Evolutionary conservation across 2,888 invertebrate species (phyloP).

Genomic region (Plagodis pulveraria): DNA sequence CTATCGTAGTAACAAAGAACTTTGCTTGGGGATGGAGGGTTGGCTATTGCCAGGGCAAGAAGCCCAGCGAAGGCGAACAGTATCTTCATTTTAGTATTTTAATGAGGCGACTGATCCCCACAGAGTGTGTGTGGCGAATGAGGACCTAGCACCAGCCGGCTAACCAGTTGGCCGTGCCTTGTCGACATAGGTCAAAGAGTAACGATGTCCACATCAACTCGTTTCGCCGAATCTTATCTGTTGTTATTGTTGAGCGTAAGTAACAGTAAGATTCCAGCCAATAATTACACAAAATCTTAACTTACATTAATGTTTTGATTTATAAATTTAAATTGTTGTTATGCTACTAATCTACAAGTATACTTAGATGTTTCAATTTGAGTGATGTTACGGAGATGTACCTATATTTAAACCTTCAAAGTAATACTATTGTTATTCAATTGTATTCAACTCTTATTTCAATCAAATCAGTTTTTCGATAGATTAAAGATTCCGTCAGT

Average conservation of each 20-base stretch:
- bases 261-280: constrained; percentile 9
- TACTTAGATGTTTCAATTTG: too few relatives aligned
- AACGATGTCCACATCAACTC: constrained; percentile 53
- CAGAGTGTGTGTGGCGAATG: constrained; percentile 69
- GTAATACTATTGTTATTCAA: too few relatives aligned
- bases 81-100: constrained; percentile 56
- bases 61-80: constrained; percentile 60
- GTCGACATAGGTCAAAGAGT: constrained; percentile 60
- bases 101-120: constrained; percentile 61
- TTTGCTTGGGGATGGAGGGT: constrained; percentile 80
- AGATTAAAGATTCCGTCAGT: too few relatives aligned
- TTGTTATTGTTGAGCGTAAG: constrained; percentile 38
- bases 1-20: constrained; percentile 90
- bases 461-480: too few relatives aligned
- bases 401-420: too few relatives aligned
- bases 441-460: too few relatives aligned
- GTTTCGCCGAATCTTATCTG: constrained; percentile 57
- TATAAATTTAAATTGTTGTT: constrained; percentile 4
- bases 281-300: not conserved
- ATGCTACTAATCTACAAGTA: not conserved
- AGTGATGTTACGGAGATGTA: too few relatives aligned
- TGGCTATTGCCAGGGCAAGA: constrained; percentile 62
- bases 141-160: constrained; percentile 42
- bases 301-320: not conserved
- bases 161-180: constrained; percentile 43